Evolutionary conservation across 2,797 vertebrate genomes (phyloP), one percentile per base, ranked within the genome.

Genomic region (Hozukius guyotensis): DNA sequence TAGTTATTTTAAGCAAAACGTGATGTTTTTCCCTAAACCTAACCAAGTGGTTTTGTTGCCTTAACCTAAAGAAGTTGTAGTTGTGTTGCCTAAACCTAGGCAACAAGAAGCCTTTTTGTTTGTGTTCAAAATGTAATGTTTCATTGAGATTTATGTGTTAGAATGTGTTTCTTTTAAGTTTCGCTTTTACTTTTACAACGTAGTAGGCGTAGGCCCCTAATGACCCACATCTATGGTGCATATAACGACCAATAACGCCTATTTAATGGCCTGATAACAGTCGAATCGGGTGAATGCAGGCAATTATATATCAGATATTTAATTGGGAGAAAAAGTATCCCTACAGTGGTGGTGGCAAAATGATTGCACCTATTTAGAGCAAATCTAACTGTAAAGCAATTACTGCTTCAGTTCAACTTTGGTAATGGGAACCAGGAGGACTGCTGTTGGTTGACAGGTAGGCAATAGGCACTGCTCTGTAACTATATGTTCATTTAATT

Each of bases 401-500:
- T 72, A 34, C 25, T 73, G 52, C 63, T 64, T 72, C 34, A 29
- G 22, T 18, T 69, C 18, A 76, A n/a, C 32, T 53, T 72, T 20
- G 2, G 16, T 77, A 74, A 82, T 63, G 63, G 14, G 42, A 57
- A 72, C 72, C 24, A 46, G n/a, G 42, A 66, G 72, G 38, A 60
- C 36, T 75, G 38, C 62, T 59, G 55, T 64, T 69, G 61, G 83
- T 29, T 69, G 73, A 74, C 71, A 80, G 71, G 68, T 83, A 61
- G 52, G 29, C 29, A 60, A 64, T 80, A 57, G 52, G 29, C 29
- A 56, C 55, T 46, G 9, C 57, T 57, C 63, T 82, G 61, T 38
- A 84, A 82, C 77, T 66, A 32, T 80, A 75, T 25, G 5, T 60
- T 75, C 12, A 79, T 83, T 89, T 84, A 80, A 94, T 92, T 87